Evolutionary conservation across 2,797 vertebrate genomes (phyloP).

Genomic region (Malurus splendens): DNA sequence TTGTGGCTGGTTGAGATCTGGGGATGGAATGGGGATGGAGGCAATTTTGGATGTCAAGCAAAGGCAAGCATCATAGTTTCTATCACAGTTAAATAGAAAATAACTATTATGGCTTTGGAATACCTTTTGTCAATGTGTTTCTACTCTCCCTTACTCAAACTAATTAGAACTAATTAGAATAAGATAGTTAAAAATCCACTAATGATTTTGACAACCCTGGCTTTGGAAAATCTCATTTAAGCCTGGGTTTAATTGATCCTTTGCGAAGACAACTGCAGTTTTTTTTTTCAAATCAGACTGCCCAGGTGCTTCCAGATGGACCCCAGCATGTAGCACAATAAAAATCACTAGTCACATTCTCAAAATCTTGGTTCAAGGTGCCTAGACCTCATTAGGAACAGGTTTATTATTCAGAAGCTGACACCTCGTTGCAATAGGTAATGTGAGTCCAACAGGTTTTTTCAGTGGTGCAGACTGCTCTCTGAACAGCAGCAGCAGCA

Average conservation of each 20-base stretch:
- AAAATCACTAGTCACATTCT: neutral
- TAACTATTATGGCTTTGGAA: neutral
- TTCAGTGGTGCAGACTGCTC: neutral
- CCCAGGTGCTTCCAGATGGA: constrained; percentile 22
- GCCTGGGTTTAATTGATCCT: neutral
- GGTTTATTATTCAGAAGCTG: neutral
- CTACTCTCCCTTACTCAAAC: neutral
- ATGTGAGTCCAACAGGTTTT: neutral
- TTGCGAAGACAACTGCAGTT: neutral
- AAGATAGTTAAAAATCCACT: neutral
- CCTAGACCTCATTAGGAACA: constrained; percentile 1
- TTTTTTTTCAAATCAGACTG: neutral
- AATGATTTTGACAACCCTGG: neutral
- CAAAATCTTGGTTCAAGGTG: neutral
- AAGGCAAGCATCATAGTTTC: neutral
- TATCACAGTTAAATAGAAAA: neutral
- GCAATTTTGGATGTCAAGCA: neutral
- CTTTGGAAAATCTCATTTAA: neutral
- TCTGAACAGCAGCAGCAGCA: constrained; percentile 24
- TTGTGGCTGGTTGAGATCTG: neutral
- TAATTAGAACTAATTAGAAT: neutral
- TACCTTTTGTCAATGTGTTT: neutral
- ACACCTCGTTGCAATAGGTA: neutral
- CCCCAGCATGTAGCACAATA: neutral
- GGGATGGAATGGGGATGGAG: neutral